Percentiles rank a stretch among this genome's conserved stretches.
Evolutionary conservation across 1,140 invertebrate genomes (phyloP).

Genomic region (Brachionus rubens): DNA sequence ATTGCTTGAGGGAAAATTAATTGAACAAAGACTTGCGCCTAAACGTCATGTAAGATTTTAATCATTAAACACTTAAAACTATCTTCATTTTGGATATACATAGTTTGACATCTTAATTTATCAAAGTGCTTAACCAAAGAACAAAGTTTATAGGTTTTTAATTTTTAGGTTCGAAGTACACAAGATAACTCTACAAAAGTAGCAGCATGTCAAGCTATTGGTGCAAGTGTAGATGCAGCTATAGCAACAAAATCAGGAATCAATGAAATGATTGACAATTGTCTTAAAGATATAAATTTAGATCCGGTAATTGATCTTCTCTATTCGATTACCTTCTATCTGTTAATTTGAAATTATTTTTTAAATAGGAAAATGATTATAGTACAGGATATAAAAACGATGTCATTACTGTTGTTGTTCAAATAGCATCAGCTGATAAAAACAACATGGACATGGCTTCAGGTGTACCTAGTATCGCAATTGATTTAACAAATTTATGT

Average conservation of each 20-base stretch:
- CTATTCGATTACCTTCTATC: neutral
- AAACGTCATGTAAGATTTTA: neutral
- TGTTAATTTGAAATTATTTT: neutral
- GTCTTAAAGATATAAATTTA: neutral
- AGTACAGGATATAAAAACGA: neutral
- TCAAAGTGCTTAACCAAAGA: no score
- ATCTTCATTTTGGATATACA: neutral
- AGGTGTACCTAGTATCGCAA: neutral
- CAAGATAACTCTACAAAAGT: no score
- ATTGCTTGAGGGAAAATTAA: no score
- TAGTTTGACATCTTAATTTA: neutral
- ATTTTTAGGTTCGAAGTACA: neutral
- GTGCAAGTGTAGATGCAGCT: neutral
- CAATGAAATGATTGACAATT: neutral
- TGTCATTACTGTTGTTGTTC: neutral
- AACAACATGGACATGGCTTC: neutral
- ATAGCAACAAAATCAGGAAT: neutral
- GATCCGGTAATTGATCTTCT: neutral
- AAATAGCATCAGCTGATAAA: neutral
- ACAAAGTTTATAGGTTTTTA: neutral
- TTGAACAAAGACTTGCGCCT: neutral
- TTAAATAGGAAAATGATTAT: constrained; percentile 11
- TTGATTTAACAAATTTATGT: neutral
- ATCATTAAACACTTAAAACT: neutral
- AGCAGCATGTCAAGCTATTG: no score